Conservation (phyloP, 1,140 invertebrate genomes). For the Drosophila carrolli region DNA sequence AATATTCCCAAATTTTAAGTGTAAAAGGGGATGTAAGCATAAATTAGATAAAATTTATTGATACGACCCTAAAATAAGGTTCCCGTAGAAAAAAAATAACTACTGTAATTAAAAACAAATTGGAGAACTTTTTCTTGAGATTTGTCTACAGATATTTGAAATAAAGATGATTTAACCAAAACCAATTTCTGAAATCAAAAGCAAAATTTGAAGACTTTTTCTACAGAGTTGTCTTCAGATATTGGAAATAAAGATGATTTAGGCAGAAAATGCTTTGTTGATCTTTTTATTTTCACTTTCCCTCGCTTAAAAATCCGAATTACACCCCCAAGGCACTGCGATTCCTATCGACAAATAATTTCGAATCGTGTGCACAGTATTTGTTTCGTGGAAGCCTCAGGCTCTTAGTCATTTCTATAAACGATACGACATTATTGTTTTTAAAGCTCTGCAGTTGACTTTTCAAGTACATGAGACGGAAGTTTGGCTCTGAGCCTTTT, state of each 20-base stretch:
- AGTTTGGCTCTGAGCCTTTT: constrained; percentile 27
- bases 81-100: no score
- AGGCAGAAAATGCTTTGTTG: constrained; percentile 14
- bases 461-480: constrained; percentile 19
- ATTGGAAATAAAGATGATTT: constrained; percentile 27
- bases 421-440: constrained; percentile 38
- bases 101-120: no score
- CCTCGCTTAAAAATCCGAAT: constrained; percentile 6
- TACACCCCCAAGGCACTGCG: constrained; percentile 24
- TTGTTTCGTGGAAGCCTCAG: constrained; percentile 20
- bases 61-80: no score
- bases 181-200: no score
- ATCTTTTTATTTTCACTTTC: constrained; percentile 31
- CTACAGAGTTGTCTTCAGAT: no score
- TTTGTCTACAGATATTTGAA: no score
- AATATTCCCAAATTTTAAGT: no score
- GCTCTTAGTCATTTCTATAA: constrained; percentile 38
- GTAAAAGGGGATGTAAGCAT: no score
- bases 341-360: constrained; percentile 41
- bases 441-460: constrained; percentile 5
- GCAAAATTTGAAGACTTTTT: no score
- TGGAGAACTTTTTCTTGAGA: no score
- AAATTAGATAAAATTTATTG: no score
- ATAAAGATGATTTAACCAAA: no score
- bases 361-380: constrained; percentile 18